phyloP scores from a whole-genome alignment of 2,797 vertebrate genomes.

The Lagorchestes hirsutus region DNA sequence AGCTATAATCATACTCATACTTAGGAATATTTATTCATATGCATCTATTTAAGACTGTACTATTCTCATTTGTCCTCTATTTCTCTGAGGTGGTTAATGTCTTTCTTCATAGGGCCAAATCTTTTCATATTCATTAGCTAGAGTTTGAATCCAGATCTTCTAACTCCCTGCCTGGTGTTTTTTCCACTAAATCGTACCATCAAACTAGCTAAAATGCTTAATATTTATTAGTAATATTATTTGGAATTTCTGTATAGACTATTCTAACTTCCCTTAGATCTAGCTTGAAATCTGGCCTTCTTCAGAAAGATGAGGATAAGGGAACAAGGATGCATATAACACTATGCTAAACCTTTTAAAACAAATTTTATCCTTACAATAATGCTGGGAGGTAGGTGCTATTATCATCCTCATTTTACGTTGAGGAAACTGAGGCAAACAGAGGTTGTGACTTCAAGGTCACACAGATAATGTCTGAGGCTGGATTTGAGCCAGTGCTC shows the following conservation, averaged over 20 bases:
- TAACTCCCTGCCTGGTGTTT: neutral
- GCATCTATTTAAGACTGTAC: no score
- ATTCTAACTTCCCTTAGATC: constrained; percentile 22
- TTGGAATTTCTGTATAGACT: constrained; percentile 2
- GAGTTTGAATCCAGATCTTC: neutral
- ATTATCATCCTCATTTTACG: neutral
- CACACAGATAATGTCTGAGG: neutral
- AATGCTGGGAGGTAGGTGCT: no score
- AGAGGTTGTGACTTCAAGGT: neutral
- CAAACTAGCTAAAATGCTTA: neutral
- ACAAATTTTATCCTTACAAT: no score
- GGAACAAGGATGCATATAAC: neutral
- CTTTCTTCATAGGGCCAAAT: no score
- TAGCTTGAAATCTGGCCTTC: constrained; percentile 49
- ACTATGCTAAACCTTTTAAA: neutral
- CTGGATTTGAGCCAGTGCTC: neutral
- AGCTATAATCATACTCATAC: no score
- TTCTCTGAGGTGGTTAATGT: no score
- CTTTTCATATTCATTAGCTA: no score
- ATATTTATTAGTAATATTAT: neutral
- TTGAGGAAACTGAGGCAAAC: neutral
- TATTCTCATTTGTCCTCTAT: no score
- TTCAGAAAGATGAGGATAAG: neutral
- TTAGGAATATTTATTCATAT: no score
- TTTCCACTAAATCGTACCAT: neutral